Conservation (phyloP, 2,888 invertebrate genomes). For the Cheilosia vernalis region DNA sequence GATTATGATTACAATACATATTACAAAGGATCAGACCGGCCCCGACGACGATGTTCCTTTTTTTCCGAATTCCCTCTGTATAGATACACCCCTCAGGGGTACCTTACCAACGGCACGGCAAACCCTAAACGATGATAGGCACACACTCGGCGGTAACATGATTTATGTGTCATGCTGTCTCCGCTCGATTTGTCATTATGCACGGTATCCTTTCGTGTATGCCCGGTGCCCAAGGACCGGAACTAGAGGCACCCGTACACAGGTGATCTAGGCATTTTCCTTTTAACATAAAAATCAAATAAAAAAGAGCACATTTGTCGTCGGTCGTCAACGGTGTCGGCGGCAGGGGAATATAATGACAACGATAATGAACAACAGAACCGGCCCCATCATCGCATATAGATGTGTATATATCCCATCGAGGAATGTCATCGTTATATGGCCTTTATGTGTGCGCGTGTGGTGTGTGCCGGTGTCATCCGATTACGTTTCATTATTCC, state of each 20-base stretch:
- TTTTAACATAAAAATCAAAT: slow-evolving; percentile 71
- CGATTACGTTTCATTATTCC: slow-evolving; percentile 73
- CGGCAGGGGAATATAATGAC: slow-evolving; percentile 31
- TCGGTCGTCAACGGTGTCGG: slow-evolving; percentile 19
- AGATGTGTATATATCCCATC: slow-evolving; percentile 21
- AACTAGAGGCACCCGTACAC: slow-evolving; percentile 63
- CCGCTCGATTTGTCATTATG: slow-evolving; percentile 75
- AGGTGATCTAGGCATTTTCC: slow-evolving; percentile 65
- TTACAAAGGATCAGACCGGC: slow-evolving; percentile 65
- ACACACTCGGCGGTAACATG: slow-evolving; percentile 67
- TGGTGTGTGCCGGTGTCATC: slow-evolving; percentile 69
- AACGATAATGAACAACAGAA: slow-evolving; percentile 66
- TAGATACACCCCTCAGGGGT: not conserved
- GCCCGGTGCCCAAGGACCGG: slow-evolving; percentile 54
- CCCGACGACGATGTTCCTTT: slow-evolving; percentile 40
- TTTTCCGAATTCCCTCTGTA: slow-evolving; percentile 17
- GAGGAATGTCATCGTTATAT: slow-evolving; percentile 71
- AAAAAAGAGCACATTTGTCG: slow-evolving; percentile 66
- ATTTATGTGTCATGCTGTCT: slow-evolving; percentile 73
- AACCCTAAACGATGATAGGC: slow-evolving; percentile 69
- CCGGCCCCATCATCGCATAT: slow-evolving; percentile 53
- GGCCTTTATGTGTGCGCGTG: slow-evolving; percentile 66
- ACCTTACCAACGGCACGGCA: not conserved
- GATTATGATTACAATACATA: slow-evolving; percentile 64
- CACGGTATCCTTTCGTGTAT: slow-evolving; percentile 70